A percentile compares a stretch with the other conserved stretches of the same genome.
Evolutionary conservation across 2,797 vertebrate genomes (phyloP).

Genomic region (Chelmon rostratus): DNA sequence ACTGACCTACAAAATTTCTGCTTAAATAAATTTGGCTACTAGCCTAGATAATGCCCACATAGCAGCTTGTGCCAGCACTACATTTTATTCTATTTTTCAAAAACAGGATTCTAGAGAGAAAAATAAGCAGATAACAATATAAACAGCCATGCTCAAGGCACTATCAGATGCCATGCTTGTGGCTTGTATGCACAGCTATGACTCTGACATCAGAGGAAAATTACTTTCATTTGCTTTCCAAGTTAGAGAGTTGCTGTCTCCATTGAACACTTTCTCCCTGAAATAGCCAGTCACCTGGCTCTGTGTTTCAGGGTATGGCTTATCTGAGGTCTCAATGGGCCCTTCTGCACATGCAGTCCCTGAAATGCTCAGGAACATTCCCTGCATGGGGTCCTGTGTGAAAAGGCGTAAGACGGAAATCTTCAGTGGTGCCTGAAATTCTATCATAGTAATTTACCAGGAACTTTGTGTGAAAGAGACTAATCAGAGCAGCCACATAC

Average conservation of each 20-base stretch:
- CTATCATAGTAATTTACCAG: too few relatives aligned
- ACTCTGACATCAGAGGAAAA: conserved; percentile 46
- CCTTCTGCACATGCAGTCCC: not conserved
- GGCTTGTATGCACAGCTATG: conserved; percentile 4
- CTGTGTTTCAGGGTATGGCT: conserved; percentile 22
- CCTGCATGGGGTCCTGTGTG: too few relatives aligned
- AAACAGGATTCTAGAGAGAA: not conserved
- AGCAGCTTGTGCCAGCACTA: conserved; percentile 1
- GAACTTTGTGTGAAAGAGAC: too few relatives aligned
- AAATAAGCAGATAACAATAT: conserved; percentile 3
- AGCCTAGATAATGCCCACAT: not conserved
- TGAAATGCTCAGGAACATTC: too few relatives aligned
- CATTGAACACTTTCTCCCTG: conserved; percentile 33
- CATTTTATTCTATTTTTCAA: not conserved
- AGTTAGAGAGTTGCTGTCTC: conserved; percentile 33
- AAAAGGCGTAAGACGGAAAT: too few relatives aligned
- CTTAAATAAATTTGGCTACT: conserved; percentile 7
- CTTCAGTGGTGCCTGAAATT: too few relatives aligned
- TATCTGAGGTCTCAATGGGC: conserved; percentile 32
- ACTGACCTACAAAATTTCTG: not conserved
- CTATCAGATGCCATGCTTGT: conserved; percentile 7
- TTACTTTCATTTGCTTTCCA: conserved; percentile 42
- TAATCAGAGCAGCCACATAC: conserved; percentile 35
- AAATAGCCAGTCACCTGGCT: conserved; percentile 35
- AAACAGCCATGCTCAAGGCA: not conserved